A percentile compares a stretch with the other conserved stretches of the same genome.
Evolutionary conservation across 1,140 invertebrate genomes (phyloP).

Genomic region (Mesaphorura yosii): DNA sequence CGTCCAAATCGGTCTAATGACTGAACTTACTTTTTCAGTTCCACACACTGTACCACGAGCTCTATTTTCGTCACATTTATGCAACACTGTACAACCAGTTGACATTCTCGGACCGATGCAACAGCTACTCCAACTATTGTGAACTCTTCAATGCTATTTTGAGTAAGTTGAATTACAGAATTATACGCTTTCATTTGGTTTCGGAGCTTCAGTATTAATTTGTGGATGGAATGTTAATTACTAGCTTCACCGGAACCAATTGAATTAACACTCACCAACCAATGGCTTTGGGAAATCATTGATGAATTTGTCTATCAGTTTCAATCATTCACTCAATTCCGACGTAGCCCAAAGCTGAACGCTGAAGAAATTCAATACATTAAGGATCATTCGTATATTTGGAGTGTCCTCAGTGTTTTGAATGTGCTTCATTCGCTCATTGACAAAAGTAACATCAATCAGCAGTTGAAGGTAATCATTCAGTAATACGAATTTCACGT

Average conservation of each 20-base stretch:
- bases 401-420: slow-evolving; percentile 95
- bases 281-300: slow-evolving; percentile 99
- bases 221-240: slow-evolving; percentile 14
- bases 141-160: slow-evolving; percentile 94
- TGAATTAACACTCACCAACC: slow-evolving; percentile 84
- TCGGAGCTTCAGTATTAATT: background rate
- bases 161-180: slow-evolving; percentile 39
- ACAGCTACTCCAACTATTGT: slow-evolving; percentile 97
- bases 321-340: slow-evolving; percentile 86
- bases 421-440: slow-evolving; percentile 96
- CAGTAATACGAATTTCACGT: background rate
- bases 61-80: slow-evolving; percentile 96
- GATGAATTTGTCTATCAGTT: slow-evolving; percentile 96
- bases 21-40: slow-evolving; percentile 53
- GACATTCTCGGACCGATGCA: slow-evolving; percentile 78
- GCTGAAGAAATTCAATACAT: slow-evolving; percentile 67
- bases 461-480: slow-evolving; percentile 71
- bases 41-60: slow-evolving; percentile 90
- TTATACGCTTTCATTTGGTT: slow-evolving; percentile 1
- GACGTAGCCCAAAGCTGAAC: slow-evolving; percentile 35
- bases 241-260: slow-evolving; percentile 73
- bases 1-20: too few species aligned
- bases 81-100: slow-evolving; percentile 73
- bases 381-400: slow-evolving; percentile 71
- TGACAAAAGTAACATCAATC: slow-evolving; percentile 97